Conservation (phyloP, 2,888 invertebrate species). For the Rhimphoctona megacephalus region DNA sequence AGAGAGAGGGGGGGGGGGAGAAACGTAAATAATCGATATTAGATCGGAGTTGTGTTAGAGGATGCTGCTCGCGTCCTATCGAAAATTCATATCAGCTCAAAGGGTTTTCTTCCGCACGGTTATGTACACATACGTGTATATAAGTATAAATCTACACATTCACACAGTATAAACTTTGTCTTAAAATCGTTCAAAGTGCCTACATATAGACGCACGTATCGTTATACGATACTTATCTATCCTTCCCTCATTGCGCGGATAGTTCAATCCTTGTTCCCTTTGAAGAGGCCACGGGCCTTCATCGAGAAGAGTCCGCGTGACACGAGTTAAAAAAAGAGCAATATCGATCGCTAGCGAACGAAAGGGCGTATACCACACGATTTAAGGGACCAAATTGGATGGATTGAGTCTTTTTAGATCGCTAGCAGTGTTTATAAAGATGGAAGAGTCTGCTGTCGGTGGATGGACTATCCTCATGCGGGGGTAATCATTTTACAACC, state of each 20-base stretch:
- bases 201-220: slow-evolving; percentile 53
- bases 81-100: slow-evolving; percentile 72
- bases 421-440: slow-evolving; percentile 4
- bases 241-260: slow-evolving; percentile 38
- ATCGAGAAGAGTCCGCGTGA: slow-evolving; percentile 28
- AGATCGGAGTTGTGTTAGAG: slow-evolving; percentile 50
- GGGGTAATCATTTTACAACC: slow-evolving; percentile 78
- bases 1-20: not conserved
- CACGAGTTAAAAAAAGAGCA: slow-evolving; percentile 3
- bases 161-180: slow-evolving; percentile 27
- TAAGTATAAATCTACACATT: not conserved
- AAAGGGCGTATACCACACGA: slow-evolving; percentile 19
- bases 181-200: slow-evolving; percentile 65
- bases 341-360: not conserved
- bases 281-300: slow-evolving; percentile 52
- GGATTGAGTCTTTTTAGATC: slow-evolving; percentile 23
- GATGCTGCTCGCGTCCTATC: slow-evolving; percentile 66
- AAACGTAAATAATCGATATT: slow-evolving; percentile 68
- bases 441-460: slow-evolving; percentile 20
- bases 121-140: slow-evolving; percentile 6
- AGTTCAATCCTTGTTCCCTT: slow-evolving; percentile 63
- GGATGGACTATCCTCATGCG: slow-evolving; percentile 32
- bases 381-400: slow-evolving; percentile 4
- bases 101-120: not conserved
- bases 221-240: slow-evolving; percentile 69